phyloP scores from a whole-genome alignment of 2,113 vertebrate genomes.

The Sakesphorus luctuosus region DNA sequence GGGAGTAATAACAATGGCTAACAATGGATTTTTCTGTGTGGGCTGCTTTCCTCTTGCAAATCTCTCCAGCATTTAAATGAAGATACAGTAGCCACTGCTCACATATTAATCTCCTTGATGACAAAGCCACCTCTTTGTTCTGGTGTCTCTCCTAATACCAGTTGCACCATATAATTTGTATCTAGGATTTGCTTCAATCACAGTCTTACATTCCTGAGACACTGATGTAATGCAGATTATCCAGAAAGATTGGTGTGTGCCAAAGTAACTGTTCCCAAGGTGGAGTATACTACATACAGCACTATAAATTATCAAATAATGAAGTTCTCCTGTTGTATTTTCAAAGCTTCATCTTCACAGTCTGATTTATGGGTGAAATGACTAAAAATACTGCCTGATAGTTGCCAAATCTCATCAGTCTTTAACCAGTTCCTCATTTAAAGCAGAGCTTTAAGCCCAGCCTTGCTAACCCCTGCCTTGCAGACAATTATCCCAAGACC shows the following conservation, averaged over 20 bases:
- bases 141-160: conserved; percentile 51
- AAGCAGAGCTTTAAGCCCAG: conserved; percentile 4
- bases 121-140: conserved; percentile 62
- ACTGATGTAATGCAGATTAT: conserved; percentile 67
- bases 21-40: conserved; percentile 44
- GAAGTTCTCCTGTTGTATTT: conserved; percentile 58
- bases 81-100: conserved; percentile 55
- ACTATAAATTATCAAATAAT: conserved; percentile 59
- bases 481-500: conserved; percentile 16
- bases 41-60: conserved; percentile 25
- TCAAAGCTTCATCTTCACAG: conserved; percentile 53
- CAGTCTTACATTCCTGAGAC: conserved; percentile 58
- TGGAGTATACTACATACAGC: conserved; percentile 11
- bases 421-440: conserved; percentile 30
- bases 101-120: conserved; percentile 65
- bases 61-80: conserved; percentile 61
- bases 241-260: conserved; percentile 64
- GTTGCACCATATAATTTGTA: conserved; percentile 58
- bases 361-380: conserved; percentile 58
- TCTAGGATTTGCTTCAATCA: conserved; percentile 68
- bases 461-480: conserved; percentile 1
- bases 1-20: conserved; percentile 37
- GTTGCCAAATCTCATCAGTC: conserved; percentile 53
- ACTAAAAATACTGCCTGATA: conserved; percentile 35
- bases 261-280: conserved; percentile 64